Conservation (phyloP, 2,797 vertebrate species). For the Lagodon rhomboides region DNA sequence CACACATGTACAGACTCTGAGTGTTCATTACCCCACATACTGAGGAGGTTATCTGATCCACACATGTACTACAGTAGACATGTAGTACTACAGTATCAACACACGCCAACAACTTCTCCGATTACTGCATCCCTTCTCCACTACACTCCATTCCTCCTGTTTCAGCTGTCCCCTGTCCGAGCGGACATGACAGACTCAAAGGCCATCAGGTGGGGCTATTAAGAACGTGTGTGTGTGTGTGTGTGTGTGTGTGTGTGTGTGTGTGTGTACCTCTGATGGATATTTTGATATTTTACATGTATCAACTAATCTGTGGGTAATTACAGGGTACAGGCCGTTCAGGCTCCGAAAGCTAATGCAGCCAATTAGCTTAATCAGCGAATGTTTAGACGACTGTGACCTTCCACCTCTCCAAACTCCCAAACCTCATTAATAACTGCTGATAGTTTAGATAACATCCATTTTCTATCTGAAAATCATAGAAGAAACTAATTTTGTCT, state of each 20-base stretch:
- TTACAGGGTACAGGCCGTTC: not conserved
- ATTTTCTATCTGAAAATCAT: not conserved
- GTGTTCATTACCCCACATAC: constrained; percentile 8
- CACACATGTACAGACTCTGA: not conserved
- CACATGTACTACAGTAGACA: constrained; percentile 33
- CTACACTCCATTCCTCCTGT: constrained; percentile 16
- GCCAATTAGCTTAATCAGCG: not conserved
- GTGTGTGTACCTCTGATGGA: not conserved
- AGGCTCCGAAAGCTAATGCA: not conserved
- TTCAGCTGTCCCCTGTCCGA: constrained; percentile 18
- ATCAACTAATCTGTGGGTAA: not conserved
- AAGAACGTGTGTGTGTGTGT: constrained; percentile 15
- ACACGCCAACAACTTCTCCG: constrained; percentile 46
- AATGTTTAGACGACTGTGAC: not conserved
- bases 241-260: constrained; percentile 1
- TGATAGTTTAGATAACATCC: not conserved
- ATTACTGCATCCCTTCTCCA: constrained; percentile 28
- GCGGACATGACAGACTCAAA: constrained; percentile 29
- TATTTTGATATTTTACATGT: not conserved
- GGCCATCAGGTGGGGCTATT: constrained; percentile 21
- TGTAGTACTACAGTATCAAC: constrained; percentile 38
- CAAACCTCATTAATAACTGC: not conserved
- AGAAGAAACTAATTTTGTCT: not conserved
- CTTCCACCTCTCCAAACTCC: constrained; percentile 9
- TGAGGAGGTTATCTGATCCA: constrained; percentile 51